Evolutionary conservation across 2,113 vertebrate species (phyloP).

Genomic region (Chaenocephalus aceratus): DNA sequence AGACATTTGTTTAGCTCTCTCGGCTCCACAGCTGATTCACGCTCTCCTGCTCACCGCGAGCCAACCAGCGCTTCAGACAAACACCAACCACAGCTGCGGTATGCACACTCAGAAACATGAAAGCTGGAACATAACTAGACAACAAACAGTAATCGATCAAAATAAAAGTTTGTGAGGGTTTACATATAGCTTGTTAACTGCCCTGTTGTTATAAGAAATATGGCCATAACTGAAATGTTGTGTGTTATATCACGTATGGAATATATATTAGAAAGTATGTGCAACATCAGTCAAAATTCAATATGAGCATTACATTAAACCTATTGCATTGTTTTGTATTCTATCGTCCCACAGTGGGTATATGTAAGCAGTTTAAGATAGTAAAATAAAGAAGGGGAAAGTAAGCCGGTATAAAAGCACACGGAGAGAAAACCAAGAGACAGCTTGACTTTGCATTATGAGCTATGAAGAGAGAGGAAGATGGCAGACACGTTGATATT

Average conservation of each 20-base stretch:
- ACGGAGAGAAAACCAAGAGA: slow-evolving; percentile 6
- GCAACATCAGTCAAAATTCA: background rate
- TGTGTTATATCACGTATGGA: background rate
- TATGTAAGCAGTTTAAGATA: background rate
- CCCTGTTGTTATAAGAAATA: no score
- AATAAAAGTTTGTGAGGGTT: background rate
- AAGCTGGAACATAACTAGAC: background rate
- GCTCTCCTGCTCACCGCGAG: slow-evolving; percentile 39
- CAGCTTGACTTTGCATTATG: slow-evolving; percentile 24
- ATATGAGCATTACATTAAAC: background rate
- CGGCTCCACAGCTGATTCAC: slow-evolving; percentile 69
- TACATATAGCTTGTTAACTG: background rate
- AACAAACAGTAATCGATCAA: background rate
- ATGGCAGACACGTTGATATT: slow-evolving; percentile 61
- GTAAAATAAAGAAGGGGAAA: background rate
- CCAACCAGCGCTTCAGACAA: slow-evolving; percentile 25
- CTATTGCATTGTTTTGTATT: no score
- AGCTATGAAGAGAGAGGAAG: slow-evolving; percentile 38
- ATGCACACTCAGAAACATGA: background rate
- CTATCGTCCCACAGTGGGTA: background rate
- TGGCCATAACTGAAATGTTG: no score
- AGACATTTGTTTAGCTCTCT: slow-evolving; percentile 69
- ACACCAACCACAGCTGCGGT: slow-evolving; percentile 22
- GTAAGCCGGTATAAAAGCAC: background rate
- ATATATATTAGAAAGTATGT: background rate